Evolutionary conservation across 2,797 vertebrate species (phyloP), one percentile per base, ranked within the genome.

Genomic region (Mareca penelope): DNA sequence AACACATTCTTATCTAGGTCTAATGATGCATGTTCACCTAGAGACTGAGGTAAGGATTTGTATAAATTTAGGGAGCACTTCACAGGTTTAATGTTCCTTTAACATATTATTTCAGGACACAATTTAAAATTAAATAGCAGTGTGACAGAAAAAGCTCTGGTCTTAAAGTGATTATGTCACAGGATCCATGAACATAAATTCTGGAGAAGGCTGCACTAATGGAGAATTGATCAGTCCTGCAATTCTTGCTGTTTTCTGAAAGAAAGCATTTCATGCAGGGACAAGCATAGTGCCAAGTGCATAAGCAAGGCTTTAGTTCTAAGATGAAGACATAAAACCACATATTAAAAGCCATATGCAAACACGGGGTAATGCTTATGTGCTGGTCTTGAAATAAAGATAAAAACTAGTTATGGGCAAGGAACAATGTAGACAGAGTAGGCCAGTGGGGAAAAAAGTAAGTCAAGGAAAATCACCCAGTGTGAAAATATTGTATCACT

Each of bases 381-480:
- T 28, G 48, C 11, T n/a, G 5, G 15, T 73, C 46, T 92, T 91
- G 82, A 93, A 95, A 88, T 79, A 81, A 88, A 88, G 81, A 56
- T 31, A 64, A 84, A 78, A 91, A 22, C 1, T 31, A 33, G 53
- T 83, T 93, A 90, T 52, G 96, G 72, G 13, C 24, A 91, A 87
- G 64, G 44, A 86, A 81, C 39, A 46, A 79, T 61, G 59, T 42
- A 80, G 79, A 89, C 68, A 96, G 55, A 78, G 52, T 70, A 29
- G 12, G 67, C 78, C 67, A 94, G 78, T 29, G 29, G 56, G 50
- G 56, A 33, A 77, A 96, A 86, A 95, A 93, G 48, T 12, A 76
- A 80, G 50, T 64, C 84, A 68, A 87, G 63, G 75, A 95, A 93
- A 96, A 94, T 96, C 68, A 95, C 83, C 76, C 70, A 94, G 93